These are phyloP conservation scores for Nibea coibor DNA, from an alignment of 2,113 vertebrate species.

Conservation along the genomic window DNA sequence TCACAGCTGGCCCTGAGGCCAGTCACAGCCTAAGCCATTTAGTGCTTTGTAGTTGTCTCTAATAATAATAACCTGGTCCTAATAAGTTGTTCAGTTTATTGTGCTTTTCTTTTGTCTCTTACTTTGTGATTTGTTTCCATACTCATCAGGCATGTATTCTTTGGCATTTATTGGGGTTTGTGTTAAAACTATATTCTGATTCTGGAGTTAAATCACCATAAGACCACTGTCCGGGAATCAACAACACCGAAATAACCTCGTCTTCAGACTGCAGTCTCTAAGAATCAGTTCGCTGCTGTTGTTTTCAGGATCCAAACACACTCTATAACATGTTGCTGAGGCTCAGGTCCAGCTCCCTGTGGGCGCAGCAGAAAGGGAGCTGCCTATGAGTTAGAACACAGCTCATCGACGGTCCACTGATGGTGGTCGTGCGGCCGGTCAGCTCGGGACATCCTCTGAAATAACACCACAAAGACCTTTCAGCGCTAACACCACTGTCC, in stretches of 20 bases:
- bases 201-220: neutral
- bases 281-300: neutral
- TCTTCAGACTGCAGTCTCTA: neutral
- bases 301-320: neutral
- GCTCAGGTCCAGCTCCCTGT: neutral
- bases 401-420: neutral
- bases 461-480: conserved; percentile 17
- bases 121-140: neutral
- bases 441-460: conserved; percentile 19
- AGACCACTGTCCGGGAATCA: neutral
- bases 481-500: neutral
- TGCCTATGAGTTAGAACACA: conserved; percentile 2
- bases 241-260: neutral
- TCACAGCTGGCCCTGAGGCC: conserved; percentile 60
- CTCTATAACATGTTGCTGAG: conserved; percentile 4
- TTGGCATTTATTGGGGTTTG: neutral
- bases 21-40: conserved; percentile 34
- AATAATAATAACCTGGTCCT: conserved; percentile 55
- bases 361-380: conserved; percentile 16
- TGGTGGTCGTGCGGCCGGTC: conserved; percentile 19
- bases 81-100: conserved; percentile 24
- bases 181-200: neutral
- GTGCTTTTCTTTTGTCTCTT: neutral
- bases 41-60: conserved; percentile 68
- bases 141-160: neutral